A percentile compares a stretch with the other conserved stretches of the same genome.
Conservation (phyloP, 2,888 invertebrate genomes). For the Parnassius orleans region DNA sequence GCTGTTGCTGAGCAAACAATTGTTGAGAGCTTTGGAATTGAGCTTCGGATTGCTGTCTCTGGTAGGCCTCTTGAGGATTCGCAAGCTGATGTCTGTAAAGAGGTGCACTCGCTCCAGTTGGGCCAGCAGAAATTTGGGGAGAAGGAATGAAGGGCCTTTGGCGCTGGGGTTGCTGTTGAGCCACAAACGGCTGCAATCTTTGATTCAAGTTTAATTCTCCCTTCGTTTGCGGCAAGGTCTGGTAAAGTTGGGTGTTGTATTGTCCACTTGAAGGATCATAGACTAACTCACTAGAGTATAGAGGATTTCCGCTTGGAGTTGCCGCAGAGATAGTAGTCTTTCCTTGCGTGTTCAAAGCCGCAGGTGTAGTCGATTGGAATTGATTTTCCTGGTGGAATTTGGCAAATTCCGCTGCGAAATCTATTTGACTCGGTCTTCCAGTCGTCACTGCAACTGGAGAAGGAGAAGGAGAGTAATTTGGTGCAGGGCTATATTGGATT, state of each 20-base stretch:
- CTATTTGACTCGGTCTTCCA: conserved; percentile 69
- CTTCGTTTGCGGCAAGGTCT: conserved; percentile 86
- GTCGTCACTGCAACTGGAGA: conserved; percentile 51
- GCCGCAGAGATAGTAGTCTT: conserved; percentile 62
- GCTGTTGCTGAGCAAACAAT: conserved; percentile 84
- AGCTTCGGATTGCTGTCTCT: conserved; percentile 82
- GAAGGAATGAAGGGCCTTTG: conserved; percentile 79
- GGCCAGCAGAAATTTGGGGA: conserved; percentile 77
- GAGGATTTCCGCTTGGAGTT: conserved; percentile 79
- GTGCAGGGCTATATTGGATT: conserved; percentile 68
- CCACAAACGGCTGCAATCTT: conserved; percentile 87
- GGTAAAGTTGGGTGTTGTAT: conserved; percentile 89
- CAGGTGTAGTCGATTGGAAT: conserved; percentile 75
- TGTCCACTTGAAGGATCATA: conserved; percentile 89
- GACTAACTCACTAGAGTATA: conserved; percentile 89
- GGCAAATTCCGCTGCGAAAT: conserved; percentile 89
- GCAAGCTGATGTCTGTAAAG: conserved; percentile 71
- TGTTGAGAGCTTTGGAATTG: conserved; percentile 84
- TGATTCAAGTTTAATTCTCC: conserved; percentile 87
- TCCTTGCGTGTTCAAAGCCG: conserved; percentile 55
- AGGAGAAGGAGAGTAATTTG: conserved; percentile 65
- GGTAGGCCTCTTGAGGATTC: conserved; percentile 76
- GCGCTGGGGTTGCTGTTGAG: conserved; percentile 78
- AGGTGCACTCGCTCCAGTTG: conserved; percentile 59
- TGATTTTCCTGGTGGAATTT: conserved; percentile 86